Evolutionary conservation across 2,888 invertebrate genomes (phyloP).

Genomic region (Apotomis capreana): DNA sequence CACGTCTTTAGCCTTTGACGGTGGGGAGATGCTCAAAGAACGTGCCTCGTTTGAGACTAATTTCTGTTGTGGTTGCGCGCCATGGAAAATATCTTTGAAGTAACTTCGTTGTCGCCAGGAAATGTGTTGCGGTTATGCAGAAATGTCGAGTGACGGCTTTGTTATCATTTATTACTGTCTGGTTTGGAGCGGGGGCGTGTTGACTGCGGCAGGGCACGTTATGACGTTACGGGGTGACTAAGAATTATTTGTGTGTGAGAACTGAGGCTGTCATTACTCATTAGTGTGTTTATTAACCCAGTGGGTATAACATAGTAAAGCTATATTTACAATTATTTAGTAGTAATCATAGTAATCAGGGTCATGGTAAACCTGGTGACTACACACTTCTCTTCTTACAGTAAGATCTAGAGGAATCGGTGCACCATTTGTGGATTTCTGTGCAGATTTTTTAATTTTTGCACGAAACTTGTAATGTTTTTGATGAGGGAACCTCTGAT

Average conservation of each 20-base stretch:
- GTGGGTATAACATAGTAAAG: no score
- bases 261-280: no score
- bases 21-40: constrained; percentile 33
- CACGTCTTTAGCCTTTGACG: constrained; percentile 28
- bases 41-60: constrained; percentile 40
- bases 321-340: no score
- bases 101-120: constrained; percentile 37
- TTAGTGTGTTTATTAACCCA: no score
- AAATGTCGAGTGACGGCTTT: constrained; percentile 29
- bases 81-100: constrained; percentile 40
- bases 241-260: neutral
- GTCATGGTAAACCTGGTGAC: no score
- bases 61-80: constrained; percentile 36
- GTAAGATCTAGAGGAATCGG: no score
- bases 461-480: no score
- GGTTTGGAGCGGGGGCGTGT: constrained; percentile 3
- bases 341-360: no score
- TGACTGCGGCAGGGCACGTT: neutral
- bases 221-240: neutral
- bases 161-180: constrained; percentile 32
- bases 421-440: no score
- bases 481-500: no score
- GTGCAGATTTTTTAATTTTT: no score
- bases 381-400: no score
- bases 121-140: constrained; percentile 37